These are phyloP conservation scores for Apamea sordens DNA, from an alignment of 2,888 invertebrate species.

Conservation along the genomic window DNA sequence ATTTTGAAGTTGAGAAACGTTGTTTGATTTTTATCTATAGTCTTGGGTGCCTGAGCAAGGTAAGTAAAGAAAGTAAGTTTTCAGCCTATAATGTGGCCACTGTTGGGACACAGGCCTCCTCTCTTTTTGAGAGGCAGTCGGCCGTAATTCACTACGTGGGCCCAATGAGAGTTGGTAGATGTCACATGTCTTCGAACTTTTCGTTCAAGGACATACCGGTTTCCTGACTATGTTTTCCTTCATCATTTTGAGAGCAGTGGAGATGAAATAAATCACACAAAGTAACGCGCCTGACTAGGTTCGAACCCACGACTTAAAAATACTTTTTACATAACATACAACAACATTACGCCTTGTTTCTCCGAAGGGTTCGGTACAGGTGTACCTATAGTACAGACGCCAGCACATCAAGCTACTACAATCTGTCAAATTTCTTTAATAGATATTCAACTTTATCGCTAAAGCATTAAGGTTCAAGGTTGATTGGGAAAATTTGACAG, in stretches of 20 bases:
- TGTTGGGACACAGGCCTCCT: background rate
- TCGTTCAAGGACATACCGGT: background rate
- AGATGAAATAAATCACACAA: no score
- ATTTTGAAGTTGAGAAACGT: background rate
- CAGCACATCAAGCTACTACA: no score
- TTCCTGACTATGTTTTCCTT: background rate
- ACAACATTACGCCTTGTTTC: background rate
- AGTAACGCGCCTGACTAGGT: no score
- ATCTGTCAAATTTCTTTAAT: no score
- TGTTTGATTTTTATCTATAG: background rate
- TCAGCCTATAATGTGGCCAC: background rate
- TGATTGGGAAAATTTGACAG: no score
- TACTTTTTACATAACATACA: background rate
- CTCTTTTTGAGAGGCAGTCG: background rate
- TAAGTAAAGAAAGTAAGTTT: background rate
- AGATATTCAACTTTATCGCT: no score
- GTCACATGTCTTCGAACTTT: background rate
- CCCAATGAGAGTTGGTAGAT: background rate
- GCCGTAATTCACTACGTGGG: no score
- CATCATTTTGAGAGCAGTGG: no score
- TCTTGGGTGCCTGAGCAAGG: background rate
- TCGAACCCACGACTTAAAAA: no score
- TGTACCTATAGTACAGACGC: background rate
- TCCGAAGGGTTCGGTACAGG: background rate
- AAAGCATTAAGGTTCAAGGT: no score